Evolutionary conservation across 2,888 invertebrate genomes (phyloP).

Genomic region (Pristionchus mayeri): DNA sequence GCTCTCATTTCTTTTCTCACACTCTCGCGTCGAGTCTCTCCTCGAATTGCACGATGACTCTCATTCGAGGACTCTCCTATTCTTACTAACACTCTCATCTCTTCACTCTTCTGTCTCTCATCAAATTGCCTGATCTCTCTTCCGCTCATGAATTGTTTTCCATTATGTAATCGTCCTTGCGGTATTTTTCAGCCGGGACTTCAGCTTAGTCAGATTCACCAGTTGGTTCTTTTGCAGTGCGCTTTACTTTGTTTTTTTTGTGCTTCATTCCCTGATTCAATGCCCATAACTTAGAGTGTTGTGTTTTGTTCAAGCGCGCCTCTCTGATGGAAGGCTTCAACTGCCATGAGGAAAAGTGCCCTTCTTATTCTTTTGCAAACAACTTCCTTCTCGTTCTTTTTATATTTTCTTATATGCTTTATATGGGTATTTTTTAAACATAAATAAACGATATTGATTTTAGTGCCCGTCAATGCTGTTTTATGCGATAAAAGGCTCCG

Average conservation of each 20-base stretch:
- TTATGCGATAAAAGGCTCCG: no score
- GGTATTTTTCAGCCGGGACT: neutral
- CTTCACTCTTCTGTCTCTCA: neutral
- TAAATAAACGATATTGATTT: no score
- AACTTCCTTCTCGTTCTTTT: no score
- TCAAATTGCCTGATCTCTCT: neutral
- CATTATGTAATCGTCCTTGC: neutral
- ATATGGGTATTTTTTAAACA: no score
- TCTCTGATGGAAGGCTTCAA: no score
- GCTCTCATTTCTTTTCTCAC: conserved; percentile 35
- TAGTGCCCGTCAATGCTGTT: no score
- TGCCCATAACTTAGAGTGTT: conserved; percentile 25
- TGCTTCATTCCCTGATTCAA: neutral
- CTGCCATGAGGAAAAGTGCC: no score
- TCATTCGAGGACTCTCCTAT: neutral
- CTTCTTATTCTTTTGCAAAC: no score
- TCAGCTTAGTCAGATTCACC: neutral
- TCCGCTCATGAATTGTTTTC: conserved; percentile 2
- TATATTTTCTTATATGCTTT: no score
- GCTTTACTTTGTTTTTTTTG: neutral
- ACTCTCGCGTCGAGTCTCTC: neutral
- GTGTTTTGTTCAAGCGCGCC: neutral
- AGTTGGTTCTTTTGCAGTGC: neutral
- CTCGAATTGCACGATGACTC: neutral
- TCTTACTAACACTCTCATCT: neutral